Base-by-base conservation (phyloP, 2,888 invertebrate species). In the Cryptocephalus primarius region DNA sequence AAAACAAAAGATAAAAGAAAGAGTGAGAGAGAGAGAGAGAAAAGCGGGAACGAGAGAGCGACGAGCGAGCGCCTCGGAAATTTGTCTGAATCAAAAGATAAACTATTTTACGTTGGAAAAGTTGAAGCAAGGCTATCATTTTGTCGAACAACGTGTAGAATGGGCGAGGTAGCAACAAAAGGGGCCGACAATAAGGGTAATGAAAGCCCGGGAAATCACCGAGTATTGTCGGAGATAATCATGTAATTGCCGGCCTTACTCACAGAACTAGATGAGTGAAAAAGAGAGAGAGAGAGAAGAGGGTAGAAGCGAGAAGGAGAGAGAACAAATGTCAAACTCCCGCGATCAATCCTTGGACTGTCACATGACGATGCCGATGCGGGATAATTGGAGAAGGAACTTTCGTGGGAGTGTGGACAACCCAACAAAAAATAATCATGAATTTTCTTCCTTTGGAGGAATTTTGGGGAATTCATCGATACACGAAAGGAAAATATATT, bases 201-300 rank as follows among this genome's bases (percentile, higher is more conserved):
- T 69, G 69, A 69, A 68, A 67, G 67, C 62, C 55, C 59, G 57
- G 66, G 65, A 68, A 67, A 68, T 69, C 66, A 68, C 61, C 60
- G 64, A 61, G 65, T 64, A 66, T 67, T 67, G 67, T 67, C 59
- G 56, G 57, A 60, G 63, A 66, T 65, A 63, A 65, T 65, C 64
- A 61, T 63, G 61, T 66, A 66, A 65, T 67, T 67, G 64, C 63
- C 56, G 59, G 56, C 60, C 60, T 48, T 50, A 47, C 50, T 22
- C 22, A 22, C 22, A 22, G 22, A 22, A 22, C 22, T 2, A 22
- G 22, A 22, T 6, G 22, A 6, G 22, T 4, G 22, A 22, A 22
- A 22, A 6, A 22, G 22, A 22, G 22, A 22, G 6, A 22, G 22
- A 22, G 22, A 22, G 6, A 2, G 22, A 4, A 22, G 22, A 22